Base-by-base conservation (phyloP, 53 echinoderm and acorn worm genomes). In the Stichopus horrens region DNA sequence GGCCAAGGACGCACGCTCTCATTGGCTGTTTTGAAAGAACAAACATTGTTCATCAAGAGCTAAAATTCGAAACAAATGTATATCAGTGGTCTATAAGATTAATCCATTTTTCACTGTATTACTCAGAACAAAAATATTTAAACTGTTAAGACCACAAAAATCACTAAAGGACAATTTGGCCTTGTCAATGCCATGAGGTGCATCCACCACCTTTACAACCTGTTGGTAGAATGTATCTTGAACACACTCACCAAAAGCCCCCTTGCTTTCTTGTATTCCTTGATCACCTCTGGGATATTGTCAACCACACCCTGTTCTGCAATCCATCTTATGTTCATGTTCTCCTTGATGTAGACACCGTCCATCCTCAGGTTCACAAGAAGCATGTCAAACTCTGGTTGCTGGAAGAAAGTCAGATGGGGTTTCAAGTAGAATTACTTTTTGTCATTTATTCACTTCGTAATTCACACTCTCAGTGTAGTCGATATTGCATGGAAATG, bases 251-350 rank as follows among this genome's bases (percentile, higher is more conserved):
- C 99, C 92, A 96, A 88, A 22, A 99, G 92, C 55, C 93, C 91
- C 65, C 99, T 92, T 16, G 99, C 94, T 54, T 93, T 94, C 89
- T 99, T 99, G 91, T 96, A 99, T 57, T 99, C 99, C 73, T 99
- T 93, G 88, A 99, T 96, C 60, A 96, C 93, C 52, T 93, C 90
- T 18, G 89, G 71, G 18, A 99, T 93, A 79, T 92, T 99, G 83
- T 99, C 99, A 67, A 94, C 89, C 53, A 99, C 22, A 63, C 96
- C 99, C 51, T 94, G 89, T 82, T 99, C 99, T 18, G 99, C 93
- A 55, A 92, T 93, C 99, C 99, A 99, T 13, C 93, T 88, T 86
- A 99, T 99, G 92, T 99, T 99, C 99, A 98, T 99, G 88, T 94
- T 99, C 90, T 99, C 99, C 86, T 96, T 94, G 93, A 93, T 99